Evolutionary conservation across 2,888 invertebrate species (phyloP).

Genomic region (Phytoseiulus persimilis): DNA sequence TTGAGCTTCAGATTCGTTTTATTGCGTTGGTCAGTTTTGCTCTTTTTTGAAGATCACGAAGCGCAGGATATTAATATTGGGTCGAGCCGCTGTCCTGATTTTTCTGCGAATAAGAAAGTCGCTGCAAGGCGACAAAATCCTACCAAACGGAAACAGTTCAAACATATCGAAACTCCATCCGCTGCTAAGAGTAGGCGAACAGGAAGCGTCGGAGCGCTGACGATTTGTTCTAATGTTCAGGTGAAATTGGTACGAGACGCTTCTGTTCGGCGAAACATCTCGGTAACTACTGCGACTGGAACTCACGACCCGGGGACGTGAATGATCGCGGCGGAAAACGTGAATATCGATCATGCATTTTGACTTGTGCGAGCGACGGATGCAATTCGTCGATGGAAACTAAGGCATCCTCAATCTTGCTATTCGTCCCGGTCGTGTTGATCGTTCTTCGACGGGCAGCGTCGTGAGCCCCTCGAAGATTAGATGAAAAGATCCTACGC

Average conservation of each 20-base stretch:
- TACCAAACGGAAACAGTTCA: not conserved
- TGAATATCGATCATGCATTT: constrained; percentile 76
- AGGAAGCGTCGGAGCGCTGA: not conserved
- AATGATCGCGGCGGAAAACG: constrained; percentile 52
- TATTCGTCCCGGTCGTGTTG: not conserved
- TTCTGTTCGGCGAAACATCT: constrained; percentile 76
- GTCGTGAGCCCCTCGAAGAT: not conserved
- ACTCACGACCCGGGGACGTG: constrained; percentile 71
- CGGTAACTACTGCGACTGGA: constrained; percentile 82
- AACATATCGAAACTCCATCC: not conserved
- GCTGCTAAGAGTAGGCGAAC: not conserved
- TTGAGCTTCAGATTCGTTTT: not conserved
- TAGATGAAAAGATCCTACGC: not conserved
- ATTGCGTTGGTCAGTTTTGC: not conserved
- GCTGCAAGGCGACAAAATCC: too few relatives aligned
- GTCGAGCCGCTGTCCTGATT: too few relatives aligned
- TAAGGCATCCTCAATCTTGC: constrained; percentile 5
- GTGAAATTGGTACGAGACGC: constrained; percentile 77
- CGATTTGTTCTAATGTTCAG: constrained; percentile 52
- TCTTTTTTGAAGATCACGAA: not conserved
- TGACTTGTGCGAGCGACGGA: constrained; percentile 71
- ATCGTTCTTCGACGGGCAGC: not conserved
- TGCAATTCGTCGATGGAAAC: constrained; percentile 60
- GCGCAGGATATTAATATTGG: too few relatives aligned
- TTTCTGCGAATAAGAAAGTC: too few relatives aligned